Percentiles rank a stretch among this genome's conserved stretches.
Conservation (phyloP, 1,140 invertebrate species). For the Andricus grossulariae region DNA sequence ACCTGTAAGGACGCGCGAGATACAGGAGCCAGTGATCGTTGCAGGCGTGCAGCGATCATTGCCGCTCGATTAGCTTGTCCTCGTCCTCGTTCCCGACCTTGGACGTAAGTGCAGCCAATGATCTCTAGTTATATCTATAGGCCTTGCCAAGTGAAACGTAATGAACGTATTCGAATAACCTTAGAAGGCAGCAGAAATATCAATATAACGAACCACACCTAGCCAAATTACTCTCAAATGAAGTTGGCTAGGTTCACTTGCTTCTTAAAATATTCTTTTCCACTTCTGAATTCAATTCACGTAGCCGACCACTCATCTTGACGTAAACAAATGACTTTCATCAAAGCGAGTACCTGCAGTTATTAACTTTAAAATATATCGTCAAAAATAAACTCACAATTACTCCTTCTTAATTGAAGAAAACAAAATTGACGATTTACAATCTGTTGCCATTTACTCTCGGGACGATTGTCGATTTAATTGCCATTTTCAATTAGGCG, state of each 20-base stretch:
- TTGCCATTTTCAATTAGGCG: too few species aligned
- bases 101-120: conserved; percentile 38
- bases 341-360: not conserved
- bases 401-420: not conserved
- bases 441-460: too few species aligned
- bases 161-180: conserved; percentile 32
- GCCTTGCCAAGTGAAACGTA: conserved; percentile 46
- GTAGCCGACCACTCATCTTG: not conserved
- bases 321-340: not conserved
- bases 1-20: conserved; percentile 40
- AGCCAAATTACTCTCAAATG: conserved; percentile 35
- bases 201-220: conserved; percentile 10
- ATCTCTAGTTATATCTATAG: conserved; percentile 43
- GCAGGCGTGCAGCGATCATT: conserved; percentile 45
- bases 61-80: conserved; percentile 53
- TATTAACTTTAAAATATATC: not conserved
- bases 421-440: too few species aligned
- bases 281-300: conserved; percentile 4
- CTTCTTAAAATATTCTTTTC: not conserved
- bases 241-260: not conserved
- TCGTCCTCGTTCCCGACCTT: conserved; percentile 46
- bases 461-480: too few species aligned
- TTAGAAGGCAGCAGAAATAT: conserved; percentile 27
- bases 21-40: conserved; percentile 48
- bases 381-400: not conserved